phyloP scores from a whole-genome alignment of 2,797 vertebrate genomes.

The Ateles fusciceps region DNA sequence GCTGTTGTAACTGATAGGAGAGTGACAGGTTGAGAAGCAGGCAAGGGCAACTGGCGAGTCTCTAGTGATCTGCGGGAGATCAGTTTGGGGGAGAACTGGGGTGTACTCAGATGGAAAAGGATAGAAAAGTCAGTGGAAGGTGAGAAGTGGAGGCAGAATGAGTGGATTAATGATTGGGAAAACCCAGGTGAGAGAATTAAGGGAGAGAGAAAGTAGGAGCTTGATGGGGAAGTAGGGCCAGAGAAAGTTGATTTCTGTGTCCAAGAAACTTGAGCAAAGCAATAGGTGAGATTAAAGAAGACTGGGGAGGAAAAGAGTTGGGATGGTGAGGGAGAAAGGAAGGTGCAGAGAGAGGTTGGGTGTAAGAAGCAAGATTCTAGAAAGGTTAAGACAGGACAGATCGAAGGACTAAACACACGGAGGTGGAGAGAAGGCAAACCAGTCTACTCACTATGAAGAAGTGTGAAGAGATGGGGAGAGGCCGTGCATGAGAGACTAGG shows the following conservation, averaged over 20 bases:
- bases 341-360: neutral
- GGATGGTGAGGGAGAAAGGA: neutral
- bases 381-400: neutral
- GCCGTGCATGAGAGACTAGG: neutral
- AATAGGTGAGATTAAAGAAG: neutral
- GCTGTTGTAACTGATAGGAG: neutral
- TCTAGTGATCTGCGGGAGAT: neutral
- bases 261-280: neutral
- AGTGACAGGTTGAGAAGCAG: neutral
- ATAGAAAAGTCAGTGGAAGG: neutral
- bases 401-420: neutral
- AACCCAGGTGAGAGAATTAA: neutral
- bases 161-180: neutral
- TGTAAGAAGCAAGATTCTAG: neutral
- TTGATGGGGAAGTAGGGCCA: neutral
- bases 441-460: neutral
- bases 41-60: neutral
- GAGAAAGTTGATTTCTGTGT: neutral
- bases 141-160: neutral
- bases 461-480: neutral
- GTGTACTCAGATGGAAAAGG: neutral
- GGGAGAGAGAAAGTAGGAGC: neutral
- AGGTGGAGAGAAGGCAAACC: neutral
- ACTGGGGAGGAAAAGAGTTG: neutral
- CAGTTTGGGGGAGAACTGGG: neutral